phyloP scores from a whole-genome alignment of 2,113 vertebrate genomes.

The Paradisaea rubra region DNA sequence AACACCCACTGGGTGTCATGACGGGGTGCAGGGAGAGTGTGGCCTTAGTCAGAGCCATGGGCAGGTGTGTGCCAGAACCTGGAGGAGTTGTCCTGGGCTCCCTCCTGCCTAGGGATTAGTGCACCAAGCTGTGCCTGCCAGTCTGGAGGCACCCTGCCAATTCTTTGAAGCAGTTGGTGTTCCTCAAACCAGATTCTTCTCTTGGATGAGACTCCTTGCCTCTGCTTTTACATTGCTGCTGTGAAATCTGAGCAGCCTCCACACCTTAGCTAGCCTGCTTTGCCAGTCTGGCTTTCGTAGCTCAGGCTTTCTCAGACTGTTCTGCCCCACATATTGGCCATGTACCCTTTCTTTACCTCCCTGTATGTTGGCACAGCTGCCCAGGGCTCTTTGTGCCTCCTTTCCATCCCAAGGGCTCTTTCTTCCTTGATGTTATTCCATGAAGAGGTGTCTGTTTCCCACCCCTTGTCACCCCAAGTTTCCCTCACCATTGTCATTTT shows the following conservation, averaged over 20 bases:
- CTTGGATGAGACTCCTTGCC: neutral
- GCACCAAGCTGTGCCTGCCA: neutral
- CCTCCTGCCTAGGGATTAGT: neutral
- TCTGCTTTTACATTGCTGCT: neutral
- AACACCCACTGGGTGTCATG: rapidly evolving
- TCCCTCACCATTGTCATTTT: neutral
- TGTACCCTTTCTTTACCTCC: neutral
- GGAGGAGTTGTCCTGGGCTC: neutral
- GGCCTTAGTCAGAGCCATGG: neutral
- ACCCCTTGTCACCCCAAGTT: neutral
- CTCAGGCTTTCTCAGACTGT: neutral
- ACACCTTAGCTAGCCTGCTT: neutral
- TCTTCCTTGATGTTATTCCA: neutral
- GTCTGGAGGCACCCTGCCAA: neutral
- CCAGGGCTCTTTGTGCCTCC: neutral
- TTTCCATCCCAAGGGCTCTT: neutral
- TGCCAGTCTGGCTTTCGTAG: neutral
- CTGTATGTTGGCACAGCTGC: neutral
- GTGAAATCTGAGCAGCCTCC: neutral
- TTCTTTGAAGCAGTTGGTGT: neutral
- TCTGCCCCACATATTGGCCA: neutral
- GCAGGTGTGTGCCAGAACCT: neutral
- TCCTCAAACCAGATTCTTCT: neutral
- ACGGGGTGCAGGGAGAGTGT: neutral
- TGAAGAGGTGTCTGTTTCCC: neutral